phyloP scores from a whole-genome alignment of 2,113 vertebrate species.

The Uropsilus gracilis region DNA sequence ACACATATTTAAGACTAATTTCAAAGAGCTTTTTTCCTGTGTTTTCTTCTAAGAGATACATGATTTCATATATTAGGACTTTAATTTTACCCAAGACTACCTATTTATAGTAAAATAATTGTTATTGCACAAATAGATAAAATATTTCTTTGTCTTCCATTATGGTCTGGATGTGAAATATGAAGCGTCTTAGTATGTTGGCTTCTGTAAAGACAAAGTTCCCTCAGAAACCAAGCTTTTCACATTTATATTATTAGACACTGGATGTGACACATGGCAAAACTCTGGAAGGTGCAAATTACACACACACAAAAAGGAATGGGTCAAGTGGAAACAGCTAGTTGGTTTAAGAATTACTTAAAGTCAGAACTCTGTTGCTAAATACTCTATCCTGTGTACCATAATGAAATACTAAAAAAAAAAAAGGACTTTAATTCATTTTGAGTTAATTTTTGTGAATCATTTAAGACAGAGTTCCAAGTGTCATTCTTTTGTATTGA shows the following conservation, averaged over 20 bases:
- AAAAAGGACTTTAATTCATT: slow-evolving; percentile 16
- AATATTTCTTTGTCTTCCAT: background rate
- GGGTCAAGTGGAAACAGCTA: slow-evolving; percentile 31
- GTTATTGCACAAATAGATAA: background rate
- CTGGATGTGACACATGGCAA: background rate
- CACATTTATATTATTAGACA: background rate
- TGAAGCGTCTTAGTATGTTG: background rate
- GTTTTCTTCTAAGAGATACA: background rate
- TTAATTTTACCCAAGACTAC: background rate
- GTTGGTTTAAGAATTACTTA: slow-evolving; percentile 46
- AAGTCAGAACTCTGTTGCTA: slow-evolving; percentile 66
- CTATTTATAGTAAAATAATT: slow-evolving; percentile 38
- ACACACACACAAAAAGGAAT: background rate
- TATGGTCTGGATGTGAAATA: slow-evolving; percentile 1
- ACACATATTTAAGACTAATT: background rate
- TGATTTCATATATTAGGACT: background rate
- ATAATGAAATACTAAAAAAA: slow-evolving; percentile 81
- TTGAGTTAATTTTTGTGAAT: background rate
- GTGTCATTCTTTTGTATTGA: background rate
- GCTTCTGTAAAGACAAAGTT: background rate
- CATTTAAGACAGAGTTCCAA: background rate
- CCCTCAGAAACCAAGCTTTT: slow-evolving; percentile 21
- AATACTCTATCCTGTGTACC: slow-evolving; percentile 74
- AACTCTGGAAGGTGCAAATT: background rate
- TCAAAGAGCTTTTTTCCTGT: background rate